Conservation (phyloP, 1,140 invertebrate genomes). For the Drosophila asahinai region DNA sequence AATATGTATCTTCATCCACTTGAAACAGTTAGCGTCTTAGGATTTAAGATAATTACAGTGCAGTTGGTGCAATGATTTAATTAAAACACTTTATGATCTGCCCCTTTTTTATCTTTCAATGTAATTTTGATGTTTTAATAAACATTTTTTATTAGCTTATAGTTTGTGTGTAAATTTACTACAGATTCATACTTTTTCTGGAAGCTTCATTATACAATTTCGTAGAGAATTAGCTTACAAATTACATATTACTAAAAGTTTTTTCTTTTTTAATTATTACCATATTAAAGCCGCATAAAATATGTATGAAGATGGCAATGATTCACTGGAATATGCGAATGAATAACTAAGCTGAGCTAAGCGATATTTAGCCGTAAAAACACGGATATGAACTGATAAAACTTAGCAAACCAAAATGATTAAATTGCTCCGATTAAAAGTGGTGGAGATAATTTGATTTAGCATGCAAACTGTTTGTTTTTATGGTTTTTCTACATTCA, state of each 20-base stretch:
- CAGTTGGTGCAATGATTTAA: neutral
- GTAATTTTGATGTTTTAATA: neutral
- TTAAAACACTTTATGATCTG: slow-evolving; percentile 3
- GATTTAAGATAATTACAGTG: neutral
- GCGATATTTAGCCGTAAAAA: slow-evolving; percentile 3
- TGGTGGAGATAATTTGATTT: slow-evolving; percentile 7
- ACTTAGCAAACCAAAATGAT: slow-evolving; percentile 8
- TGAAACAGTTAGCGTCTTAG: neutral
- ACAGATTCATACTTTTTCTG: neutral
- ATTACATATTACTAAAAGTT: neutral
- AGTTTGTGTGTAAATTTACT: too few relatives aligned
- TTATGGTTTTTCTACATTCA: slow-evolving; percentile 18
- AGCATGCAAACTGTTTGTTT: slow-evolving; percentile 22
- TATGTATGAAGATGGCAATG: slow-evolving; percentile 3
- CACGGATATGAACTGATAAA: slow-evolving; percentile 8
- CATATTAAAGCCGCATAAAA: neutral
- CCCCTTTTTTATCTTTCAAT: neutral
- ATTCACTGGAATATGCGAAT: slow-evolving; percentile 3
- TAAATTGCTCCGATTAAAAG: slow-evolving; percentile 10
- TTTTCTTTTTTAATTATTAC: neutral
- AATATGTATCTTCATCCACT: too few relatives aligned
- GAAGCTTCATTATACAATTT: neutral
- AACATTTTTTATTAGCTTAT: too few relatives aligned
- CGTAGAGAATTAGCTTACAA: neutral
- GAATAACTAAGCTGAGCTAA: slow-evolving; percentile 8